Evolutionary conservation across 2,797 vertebrate genomes (phyloP), one percentile per base, ranked within the genome.

Genomic region (Argya squamiceps): DNA sequence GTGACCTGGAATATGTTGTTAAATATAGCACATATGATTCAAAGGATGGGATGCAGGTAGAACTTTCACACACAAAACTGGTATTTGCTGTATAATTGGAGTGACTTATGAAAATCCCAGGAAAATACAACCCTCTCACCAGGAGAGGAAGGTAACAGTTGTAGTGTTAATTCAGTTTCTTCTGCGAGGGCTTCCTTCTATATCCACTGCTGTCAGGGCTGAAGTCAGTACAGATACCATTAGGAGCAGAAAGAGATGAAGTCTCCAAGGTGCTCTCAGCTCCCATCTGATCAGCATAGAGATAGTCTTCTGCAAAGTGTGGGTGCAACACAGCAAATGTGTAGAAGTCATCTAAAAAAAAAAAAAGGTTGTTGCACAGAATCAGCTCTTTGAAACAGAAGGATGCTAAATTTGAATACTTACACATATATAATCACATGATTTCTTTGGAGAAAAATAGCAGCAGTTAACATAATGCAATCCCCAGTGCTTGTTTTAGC

Each of bases 141-240:
- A 98, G 98, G 98, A 99, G 98, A 98, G 98, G 96, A 97, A 88
- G 65, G 84, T 86, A 84, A 36, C 20, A 82, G 91, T 73, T 65
- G 90, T 89, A 87, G 56, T 81, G 80, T 98, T 97, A 99, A 97
- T 99, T 98, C 96, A 99, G 97, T 98, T 99, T 99, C 98, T 99
- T 99, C 84, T 96, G 89, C n/a, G 95, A 94, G 53, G 97, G 95
- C 68, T 64, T 97, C 84, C 90, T 96, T 94, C 96, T 96, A 7
- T 94, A 92, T 32, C 89, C 97, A 69, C 78, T 76, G 34, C 85
- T 97, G 53, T 97, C 98, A 15, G 99, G 99, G 93, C 98, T 99
- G 98, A 99, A 99, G 97, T 99, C 99, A 12, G 99, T 98, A 97
- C 99, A 99, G 98, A 99, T 99, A 79, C 99, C 99, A 50, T 99